Conservation (phyloP, 1,140 invertebrate species). For the Anastrepha obliqua region DNA sequence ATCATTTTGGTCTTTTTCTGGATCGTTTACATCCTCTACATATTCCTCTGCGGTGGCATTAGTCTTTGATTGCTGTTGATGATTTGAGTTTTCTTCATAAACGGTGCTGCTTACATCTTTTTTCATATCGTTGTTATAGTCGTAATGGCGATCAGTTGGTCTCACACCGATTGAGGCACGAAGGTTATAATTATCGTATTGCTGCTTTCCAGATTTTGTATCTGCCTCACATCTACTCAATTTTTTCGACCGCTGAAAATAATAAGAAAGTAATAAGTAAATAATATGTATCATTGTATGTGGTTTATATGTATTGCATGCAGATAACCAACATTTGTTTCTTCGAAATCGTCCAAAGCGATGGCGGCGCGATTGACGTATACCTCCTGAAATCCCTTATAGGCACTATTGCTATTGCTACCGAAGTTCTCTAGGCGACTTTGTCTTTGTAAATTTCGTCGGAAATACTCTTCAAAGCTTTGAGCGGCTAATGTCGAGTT, state of each 20-base stretch:
- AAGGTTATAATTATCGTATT: neutral
- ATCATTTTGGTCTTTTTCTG: conserved; percentile 54
- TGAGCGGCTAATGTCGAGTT: neutral
- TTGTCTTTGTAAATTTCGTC: conserved; percentile 25
- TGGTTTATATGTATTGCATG: neutral
- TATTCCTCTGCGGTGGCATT: neutral
- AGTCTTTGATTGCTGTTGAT: neutral
- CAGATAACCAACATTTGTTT: conserved; percentile 54
- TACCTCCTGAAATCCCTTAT: conserved; percentile 56
- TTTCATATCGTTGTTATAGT: conserved; percentile 30
- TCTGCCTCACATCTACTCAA: neutral
- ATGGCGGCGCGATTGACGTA: conserved; percentile 56
- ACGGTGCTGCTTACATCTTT: neutral
- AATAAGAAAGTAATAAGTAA: neutral
- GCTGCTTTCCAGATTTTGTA: neutral
- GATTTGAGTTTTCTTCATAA: conserved; percentile 9
- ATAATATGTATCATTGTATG: neutral
- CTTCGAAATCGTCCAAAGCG: conserved; percentile 56
- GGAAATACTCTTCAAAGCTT: conserved; percentile 42
- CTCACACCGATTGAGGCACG: neutral
- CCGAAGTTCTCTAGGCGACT: conserved; percentile 40
- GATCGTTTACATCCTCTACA: conserved; percentile 11
- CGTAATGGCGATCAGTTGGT: neutral
- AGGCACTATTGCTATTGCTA: conserved; percentile 54
- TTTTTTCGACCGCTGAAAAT: conserved; percentile 3